A percentile compares a stretch with the other conserved stretches of the same genome.
Evolutionary conservation across 2,797 vertebrate genomes (phyloP).

Genomic region (Lerista edwardsae): DNA sequence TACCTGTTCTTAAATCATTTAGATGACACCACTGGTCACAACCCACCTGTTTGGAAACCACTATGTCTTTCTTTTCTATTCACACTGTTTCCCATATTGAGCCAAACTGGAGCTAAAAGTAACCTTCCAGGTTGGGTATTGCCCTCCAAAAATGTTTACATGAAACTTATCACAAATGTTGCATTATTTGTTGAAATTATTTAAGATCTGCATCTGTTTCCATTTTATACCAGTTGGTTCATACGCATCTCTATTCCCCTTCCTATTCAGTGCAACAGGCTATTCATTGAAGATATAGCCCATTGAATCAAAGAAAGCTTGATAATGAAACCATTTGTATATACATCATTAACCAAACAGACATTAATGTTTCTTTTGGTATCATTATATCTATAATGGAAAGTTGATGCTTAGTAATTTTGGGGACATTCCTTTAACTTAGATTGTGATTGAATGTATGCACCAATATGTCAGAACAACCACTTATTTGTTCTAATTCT

Average conservation of each 20-base stretch:
- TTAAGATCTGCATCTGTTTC: constrained; percentile 28
- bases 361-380: constrained; percentile 37
- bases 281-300: constrained; percentile 6
- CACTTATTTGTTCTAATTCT: constrained; percentile 30
- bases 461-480: constrained; percentile 29
- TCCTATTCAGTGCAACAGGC: not conserved
- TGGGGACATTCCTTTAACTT: constrained; percentile 38
- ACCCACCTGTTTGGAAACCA: no score
- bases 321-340: constrained; percentile 32
- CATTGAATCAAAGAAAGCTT: constrained; percentile 35
- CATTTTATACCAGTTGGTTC: constrained; percentile 17
- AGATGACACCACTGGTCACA: no score
- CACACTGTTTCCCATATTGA: not conserved
- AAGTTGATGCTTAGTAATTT: constrained; percentile 27
- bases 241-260: constrained; percentile 19
- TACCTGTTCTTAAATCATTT: no score
- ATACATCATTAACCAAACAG: constrained; percentile 52
- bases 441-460: not conserved
- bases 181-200: constrained; percentile 21
- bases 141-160: constrained; percentile 19
- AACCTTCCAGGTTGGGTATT: not conserved
- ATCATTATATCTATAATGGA: constrained; percentile 42
- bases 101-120: not conserved
- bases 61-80: not conserved
- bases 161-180: constrained; percentile 5